Base-by-base conservation (phyloP, 64 coral and sea anemone genomes). In the Cladopsammia gracilis region DNA sequence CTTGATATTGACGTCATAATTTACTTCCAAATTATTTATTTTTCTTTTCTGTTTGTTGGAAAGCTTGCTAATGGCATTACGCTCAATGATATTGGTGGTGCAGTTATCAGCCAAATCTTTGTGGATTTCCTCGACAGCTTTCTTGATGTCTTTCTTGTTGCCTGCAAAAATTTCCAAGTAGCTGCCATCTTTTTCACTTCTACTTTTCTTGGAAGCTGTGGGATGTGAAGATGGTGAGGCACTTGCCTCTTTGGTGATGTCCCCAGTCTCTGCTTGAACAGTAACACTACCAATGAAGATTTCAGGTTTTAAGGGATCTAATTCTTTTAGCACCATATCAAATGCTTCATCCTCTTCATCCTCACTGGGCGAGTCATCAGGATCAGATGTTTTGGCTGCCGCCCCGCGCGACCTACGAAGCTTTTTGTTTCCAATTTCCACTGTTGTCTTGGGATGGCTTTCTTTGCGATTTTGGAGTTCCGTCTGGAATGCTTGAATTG, bases 401-500 rank as follows among this genome's bases (percentile, higher is more conserved):
- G 0, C 48, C 6, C 78, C 12, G 6, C 25, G 57, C 25, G 14
- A 62, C 14, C 7, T 47, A 8, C 18, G 11, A 45, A 25, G 10
- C 14, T 58, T 78, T 15, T 58, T 78, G 8, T 58, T 56, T n/a
- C 18, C 53, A 26, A 12, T 26, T 50, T 19, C 71, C 14, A 26
- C 5, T 11, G 20, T 11, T 58, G 76, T 4, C 52, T 51, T 15
- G 3, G 76, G n/a, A 14, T 25, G 22, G 20, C 11, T 46, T 81
- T 57, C 26, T 22, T 43, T 75, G 7, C 25, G 78, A 19, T 9
- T 61, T 73, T 91, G 65, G 20, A 73, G 71, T 9, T 91, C 89
- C 10, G 22, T 56, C 54, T 72, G 81, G 45, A 91, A 91, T 6
- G 77, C 89, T 71, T 91, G 65, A 16, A 83, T 54, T n/a, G 89